Percentiles rank a stretch among this genome's conserved stretches.
Evolutionary conservation across 2,797 vertebrate genomes (phyloP).

Genomic region (Channallabes apus): DNA sequence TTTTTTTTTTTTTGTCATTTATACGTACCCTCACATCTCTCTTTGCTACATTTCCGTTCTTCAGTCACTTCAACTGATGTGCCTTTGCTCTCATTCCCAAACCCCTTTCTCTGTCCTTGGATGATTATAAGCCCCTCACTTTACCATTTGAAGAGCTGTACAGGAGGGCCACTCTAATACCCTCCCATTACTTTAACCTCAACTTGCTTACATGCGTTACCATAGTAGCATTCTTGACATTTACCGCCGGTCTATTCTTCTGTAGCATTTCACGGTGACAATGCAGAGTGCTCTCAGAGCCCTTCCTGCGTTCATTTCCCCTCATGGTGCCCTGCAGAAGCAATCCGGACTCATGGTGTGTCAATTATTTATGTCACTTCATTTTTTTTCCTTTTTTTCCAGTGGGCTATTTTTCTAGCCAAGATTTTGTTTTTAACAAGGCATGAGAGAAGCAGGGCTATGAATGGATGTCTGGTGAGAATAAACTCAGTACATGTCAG

Average conservation of each 20-base stretch:
- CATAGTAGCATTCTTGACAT: constrained; percentile 53
- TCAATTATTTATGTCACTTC: constrained; percentile 39
- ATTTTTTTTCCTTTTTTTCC: background rate
- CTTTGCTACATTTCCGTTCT: background rate
- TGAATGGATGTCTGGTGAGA: constrained; percentile 1
- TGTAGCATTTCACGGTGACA: constrained; percentile 10
- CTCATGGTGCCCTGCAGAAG: constrained; percentile 32
- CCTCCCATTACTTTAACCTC: constrained; percentile 42
- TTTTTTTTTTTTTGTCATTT: background rate
- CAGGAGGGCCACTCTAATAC: constrained; percentile 45
- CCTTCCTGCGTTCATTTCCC: background rate
- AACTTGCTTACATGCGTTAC: constrained; percentile 46
- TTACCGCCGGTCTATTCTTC: constrained; percentile 25
- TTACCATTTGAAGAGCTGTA: constrained; percentile 44
- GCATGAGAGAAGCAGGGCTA: background rate
- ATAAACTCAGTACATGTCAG: background rate
- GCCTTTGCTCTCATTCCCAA: constrained; percentile 1
- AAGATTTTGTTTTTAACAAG: constrained; percentile 16
- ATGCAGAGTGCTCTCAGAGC: background rate
- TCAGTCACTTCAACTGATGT: background rate
- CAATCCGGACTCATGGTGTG: constrained; percentile 30
- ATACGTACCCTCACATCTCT: background rate
- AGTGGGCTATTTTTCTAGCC: constrained; percentile 21
- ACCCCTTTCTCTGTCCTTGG: background rate
- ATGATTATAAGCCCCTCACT: constrained; percentile 21